phyloP scores from a whole-genome alignment of 2,797 vertebrate genomes.

The Anabas testudineus region DNA sequence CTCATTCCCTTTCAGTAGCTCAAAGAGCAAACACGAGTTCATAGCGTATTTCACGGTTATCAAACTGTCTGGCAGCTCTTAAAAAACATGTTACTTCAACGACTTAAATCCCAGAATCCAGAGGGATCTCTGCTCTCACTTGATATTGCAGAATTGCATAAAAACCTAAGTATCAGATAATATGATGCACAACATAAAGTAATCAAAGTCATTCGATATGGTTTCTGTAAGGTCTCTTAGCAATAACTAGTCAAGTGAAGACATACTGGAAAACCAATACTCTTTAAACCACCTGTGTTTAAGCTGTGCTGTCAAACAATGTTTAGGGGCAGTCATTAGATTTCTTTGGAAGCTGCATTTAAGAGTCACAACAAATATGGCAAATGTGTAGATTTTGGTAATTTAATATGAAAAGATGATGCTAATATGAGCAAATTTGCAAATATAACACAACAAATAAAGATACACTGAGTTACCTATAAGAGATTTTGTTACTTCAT shows the following conservation, averaged over 20 bases:
- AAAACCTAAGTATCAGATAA: slow-evolving; percentile 1
- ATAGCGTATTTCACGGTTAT: no score
- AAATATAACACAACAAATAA: background rate
- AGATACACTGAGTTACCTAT: no score
- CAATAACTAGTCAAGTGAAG: slow-evolving; percentile 1
- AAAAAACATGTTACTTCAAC: background rate
- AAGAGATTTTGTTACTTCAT: background rate
- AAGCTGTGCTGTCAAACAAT: background rate
- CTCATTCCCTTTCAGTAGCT: no score
- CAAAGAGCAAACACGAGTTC: no score
- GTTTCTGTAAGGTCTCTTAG: slow-evolving; percentile 9
- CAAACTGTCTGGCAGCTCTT: background rate
- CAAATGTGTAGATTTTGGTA: background rate
- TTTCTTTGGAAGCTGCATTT: background rate
- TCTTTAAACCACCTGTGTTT: no score
- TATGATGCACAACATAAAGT: background rate
- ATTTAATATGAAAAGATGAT: background rate
- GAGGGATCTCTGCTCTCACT: background rate
- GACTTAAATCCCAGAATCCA: background rate
- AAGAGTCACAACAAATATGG: background rate
- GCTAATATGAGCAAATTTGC: no score
- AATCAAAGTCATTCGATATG: slow-evolving; percentile 1
- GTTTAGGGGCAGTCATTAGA: background rate
- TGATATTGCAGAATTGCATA: slow-evolving; percentile 3
- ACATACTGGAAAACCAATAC: background rate